phyloP scores from a whole-genome alignment of 2,888 invertebrate genomes.

The Pantelozetes paolii region DNA sequence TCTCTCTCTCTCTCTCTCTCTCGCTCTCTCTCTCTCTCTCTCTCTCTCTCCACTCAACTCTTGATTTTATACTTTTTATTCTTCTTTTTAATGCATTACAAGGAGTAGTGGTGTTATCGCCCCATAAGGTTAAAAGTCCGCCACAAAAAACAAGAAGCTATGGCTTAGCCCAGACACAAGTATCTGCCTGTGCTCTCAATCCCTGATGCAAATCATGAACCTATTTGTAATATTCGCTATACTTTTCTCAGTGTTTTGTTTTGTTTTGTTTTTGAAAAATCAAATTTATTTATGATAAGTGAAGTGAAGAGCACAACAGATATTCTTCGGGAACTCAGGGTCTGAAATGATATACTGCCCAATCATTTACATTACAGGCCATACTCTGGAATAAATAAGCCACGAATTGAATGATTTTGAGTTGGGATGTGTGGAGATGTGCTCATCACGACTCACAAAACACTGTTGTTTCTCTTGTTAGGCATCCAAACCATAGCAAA shows the following conservation, averaged over 20 bases:
- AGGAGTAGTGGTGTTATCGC: not conserved
- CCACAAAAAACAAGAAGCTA: constrained; percentile 15
- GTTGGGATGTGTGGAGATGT: not conserved
- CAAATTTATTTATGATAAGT: too few relatives aligned
- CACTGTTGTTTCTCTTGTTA: constrained; percentile 3
- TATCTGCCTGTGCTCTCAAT: not conserved
- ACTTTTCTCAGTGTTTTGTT: too few relatives aligned
- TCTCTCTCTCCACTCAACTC: not conserved
- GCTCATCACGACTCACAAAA: constrained; percentile 12
- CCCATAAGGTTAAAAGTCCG: not conserved
- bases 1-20: too few relatives aligned
- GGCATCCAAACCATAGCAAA: not conserved
- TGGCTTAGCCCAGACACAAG: not conserved
- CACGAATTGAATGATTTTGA: constrained; percentile 8
- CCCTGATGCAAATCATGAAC: not conserved
- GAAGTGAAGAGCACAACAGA: not conserved
- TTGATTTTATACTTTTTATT: not conserved
- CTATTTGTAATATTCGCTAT: not conserved
- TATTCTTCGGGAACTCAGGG: not conserved
- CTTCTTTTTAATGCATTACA: too few relatives aligned
- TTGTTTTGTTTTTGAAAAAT: not conserved
- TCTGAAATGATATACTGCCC: not conserved
- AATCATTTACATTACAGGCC: not conserved
- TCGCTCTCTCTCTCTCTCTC: too few relatives aligned
- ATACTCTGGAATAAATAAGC: constrained; percentile 16